Evolutionary conservation across 1,140 invertebrate species (phyloP), one percentile per base, ranked within the genome.

Genomic region (Musca vetustissima): DNA sequence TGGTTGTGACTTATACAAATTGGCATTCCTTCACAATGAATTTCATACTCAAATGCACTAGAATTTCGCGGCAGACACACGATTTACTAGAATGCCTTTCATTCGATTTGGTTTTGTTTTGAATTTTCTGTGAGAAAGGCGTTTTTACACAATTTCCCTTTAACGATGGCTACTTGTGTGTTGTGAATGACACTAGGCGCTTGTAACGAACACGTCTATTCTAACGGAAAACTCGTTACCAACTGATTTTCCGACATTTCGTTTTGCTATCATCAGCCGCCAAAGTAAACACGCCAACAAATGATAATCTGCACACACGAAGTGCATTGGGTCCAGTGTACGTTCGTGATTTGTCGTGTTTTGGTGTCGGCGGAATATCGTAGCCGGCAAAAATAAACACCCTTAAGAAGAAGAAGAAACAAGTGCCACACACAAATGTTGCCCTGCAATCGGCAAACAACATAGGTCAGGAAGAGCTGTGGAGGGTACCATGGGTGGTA

Each of bases 151-250:
- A 61, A 8, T n/a, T 32, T 32, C 13, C 13, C 57, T 32, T 22
- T 59, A 43, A 43, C 36, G 36, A 4, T 4, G 36, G 36, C 36
- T 43, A 43, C 1, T 9, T 8, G 11, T 8, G 11, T 2, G 11
- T 28, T 28, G 4, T 11, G 11, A 43, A 52, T 52, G 4, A 28
- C 28, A 32, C 24, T 21, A n/a, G n/a, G 19, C 28, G 67, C 25
- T 70, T 55, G 55, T 43, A 67, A 64, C 69, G 65, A 70, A 70
- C 64, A 77, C 74, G 78, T 78, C 78, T 72, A 75, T 73, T 52
- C 73, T 55, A 74, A 71, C 64, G 75, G 73, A 72, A 75, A 64
- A 76, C 73, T 77, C 78, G 76, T 80, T 80, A 76, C 76, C 76
- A 80, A 80, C 78, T 80, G 57, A 71, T 52, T 69, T 67, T 64